These are phyloP conservation scores for Verasper variegatus DNA, from an alignment of 2,113 vertebrate genomes.

Conservation along the genomic window DNA sequence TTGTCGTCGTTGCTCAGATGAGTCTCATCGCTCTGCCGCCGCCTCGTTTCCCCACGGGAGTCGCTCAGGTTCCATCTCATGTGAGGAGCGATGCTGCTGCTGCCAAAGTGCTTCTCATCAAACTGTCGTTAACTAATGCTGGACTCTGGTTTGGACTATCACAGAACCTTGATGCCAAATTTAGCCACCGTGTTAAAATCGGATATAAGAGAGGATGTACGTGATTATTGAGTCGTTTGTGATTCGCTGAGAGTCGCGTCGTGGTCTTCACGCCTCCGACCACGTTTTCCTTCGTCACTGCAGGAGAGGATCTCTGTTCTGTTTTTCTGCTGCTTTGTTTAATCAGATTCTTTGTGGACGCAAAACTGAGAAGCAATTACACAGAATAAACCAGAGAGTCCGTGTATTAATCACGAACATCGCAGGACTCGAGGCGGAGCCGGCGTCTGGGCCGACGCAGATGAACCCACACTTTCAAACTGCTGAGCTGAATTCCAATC, in stretches of 20 bases:
- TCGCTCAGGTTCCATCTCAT: slow-evolving; percentile 42
- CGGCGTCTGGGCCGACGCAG: slow-evolving; percentile 23
- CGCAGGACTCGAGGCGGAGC: slow-evolving; percentile 14
- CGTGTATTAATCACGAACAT: slow-evolving; percentile 12
- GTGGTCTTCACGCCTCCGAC: background rate
- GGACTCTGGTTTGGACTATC: too few relatives aligned
- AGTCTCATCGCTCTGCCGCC: slow-evolving; percentile 33
- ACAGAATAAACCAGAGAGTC: slow-evolving; percentile 23
- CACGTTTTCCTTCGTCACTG: background rate
- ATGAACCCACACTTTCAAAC: slow-evolving; percentile 7
- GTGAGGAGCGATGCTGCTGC: background rate
- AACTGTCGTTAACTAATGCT: too few relatives aligned
- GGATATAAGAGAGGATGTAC: background rate
- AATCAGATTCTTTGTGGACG: background rate
- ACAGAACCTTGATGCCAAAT: too few relatives aligned
- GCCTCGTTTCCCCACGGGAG: too few relatives aligned
- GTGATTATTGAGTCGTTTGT: too few relatives aligned
- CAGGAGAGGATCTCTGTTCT: background rate
- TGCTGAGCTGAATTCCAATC: slow-evolving; percentile 53
- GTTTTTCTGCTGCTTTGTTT: background rate
- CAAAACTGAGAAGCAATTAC: slow-evolving; percentile 31
- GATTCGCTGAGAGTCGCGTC: too few relatives aligned
- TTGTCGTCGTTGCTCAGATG: too few relatives aligned
- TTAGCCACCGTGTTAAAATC: background rate
- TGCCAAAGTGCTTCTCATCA: too few relatives aligned